Base-by-base conservation (phyloP, 2,797 vertebrate genomes). In the Parotocinclus haroldoi region DNA sequence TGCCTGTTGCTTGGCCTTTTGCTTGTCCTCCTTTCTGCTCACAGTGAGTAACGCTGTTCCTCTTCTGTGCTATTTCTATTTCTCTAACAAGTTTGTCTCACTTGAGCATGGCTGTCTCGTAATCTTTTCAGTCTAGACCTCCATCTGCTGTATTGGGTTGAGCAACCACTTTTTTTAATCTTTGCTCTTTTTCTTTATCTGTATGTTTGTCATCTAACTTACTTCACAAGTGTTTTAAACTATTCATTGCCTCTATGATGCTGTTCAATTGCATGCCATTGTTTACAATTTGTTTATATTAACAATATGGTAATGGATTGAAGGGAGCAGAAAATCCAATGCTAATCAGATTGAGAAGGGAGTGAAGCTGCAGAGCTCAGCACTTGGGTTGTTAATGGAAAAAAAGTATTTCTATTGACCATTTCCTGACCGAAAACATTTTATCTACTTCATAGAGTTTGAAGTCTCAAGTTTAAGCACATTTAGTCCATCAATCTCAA, bases 1-100 rank as follows among this genome's bases (percentile, higher is more conserved):
- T 88, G 82, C 78, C 76, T 85, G 13, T 82, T 93, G 46, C 69
- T 92, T 67, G 84, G 89, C 81, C 74, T 89, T 65, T 75, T 84
- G 79, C 62, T 89, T 46, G 60, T 87, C 66, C 78, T 90, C 80
- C 87, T 87, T 5, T 16, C 72, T 58, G 53, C 66, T 59, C 84
- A 91, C 83, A 86, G 93, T 93, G 8, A 88, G 73, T 61, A 82
- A 13, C 10, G 0, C 37, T 58, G 14, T 54, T 46, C n/a, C 54
- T 39, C 12, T 51, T 36, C 13, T 44, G 1, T 40, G 13, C 6
- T 11, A 54, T 10, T 50, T 52, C 5, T 16, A 10, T 59, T 11
- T 57, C 9, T 68, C 38, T 53, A 58, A 45, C 58, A 71, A 48
- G 55, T 14, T 55, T n/a, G 17, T 12, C 12, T 45, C 59, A 19